Evolutionary conservation across 37 sponge, comb jelly and placozoan genomes (phyloP).

Genomic region (Theonella swinhoei): DNA sequence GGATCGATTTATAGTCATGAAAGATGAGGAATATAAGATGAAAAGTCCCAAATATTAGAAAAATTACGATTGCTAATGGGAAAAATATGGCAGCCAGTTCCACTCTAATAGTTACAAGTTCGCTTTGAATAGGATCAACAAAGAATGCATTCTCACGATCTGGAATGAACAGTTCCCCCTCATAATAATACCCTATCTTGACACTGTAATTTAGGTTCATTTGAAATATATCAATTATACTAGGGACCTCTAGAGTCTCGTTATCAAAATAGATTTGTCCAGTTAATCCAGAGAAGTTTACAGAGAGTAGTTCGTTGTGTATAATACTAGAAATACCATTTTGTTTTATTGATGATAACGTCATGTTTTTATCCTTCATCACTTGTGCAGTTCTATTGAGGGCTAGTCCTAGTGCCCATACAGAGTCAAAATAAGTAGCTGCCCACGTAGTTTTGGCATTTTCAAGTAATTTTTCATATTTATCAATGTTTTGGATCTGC

Average conservation of each 20-base stretch:
- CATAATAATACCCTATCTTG: background rate
- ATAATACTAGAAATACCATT: background rate
- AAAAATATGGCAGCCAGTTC: background rate
- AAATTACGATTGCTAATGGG: background rate
- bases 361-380: no score
- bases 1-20: background rate
- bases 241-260: background rate
- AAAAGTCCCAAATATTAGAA: background rate
- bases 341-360: background rate
- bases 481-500: no score
- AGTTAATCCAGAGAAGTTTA: background rate
- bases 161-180: background rate
- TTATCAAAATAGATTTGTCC: background rate
- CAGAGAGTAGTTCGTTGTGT: background rate
- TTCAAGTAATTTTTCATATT: background rate
- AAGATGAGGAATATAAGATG: constrained; percentile 3
- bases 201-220: background rate
- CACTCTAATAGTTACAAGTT: background rate
- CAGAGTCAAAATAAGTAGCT: constrained; percentile 28
- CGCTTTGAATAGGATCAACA: background rate
- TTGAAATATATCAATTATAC: background rate
- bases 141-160: background rate
- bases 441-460: background rate
- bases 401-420: constrained; percentile 46
- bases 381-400: background rate